Evolutionary conservation across 2,797 vertebrate species (phyloP), one percentile per base, ranked within the genome.

Genomic region (Gymnothorax reevesii): DNA sequence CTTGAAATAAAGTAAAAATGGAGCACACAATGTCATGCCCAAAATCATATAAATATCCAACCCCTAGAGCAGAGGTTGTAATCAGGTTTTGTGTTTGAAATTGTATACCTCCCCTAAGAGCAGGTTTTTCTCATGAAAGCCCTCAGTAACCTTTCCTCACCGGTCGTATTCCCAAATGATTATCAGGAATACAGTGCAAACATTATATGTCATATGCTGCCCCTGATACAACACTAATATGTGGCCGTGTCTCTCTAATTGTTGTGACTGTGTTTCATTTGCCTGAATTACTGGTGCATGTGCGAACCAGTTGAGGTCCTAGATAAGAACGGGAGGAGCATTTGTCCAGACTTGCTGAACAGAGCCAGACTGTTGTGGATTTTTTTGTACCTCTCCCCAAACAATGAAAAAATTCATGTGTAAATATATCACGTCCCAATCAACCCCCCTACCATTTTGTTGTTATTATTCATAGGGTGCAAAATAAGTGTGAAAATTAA

Each of bases 171-270:
- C 52, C 22, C 49, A 55, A 49, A 52, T 80, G 77, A 80, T 54
- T 80, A 52, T 80, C 52, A 80, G 20, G 55, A 55, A 54, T 80
- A 55, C 17, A 55, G 49, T n/a, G 52, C 9, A 20, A 55, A 2
- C 17, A 3, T 54, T n/a, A 22, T 20, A 20, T 49, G 77, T 80
- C 17, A 80, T 7, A 80, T 22, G 52, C 77, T 55, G 52, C 49
- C 54, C 17, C 22, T 80, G 77, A n/a, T 54, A 22, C 75, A 54
- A 7, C 52, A 79, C 49, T 79, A 22, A 54, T 55, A 54, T 79
- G 75, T 55, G 75, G 75, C 49, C 22, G 75, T 79, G 75, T 54
- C 20, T 54, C 75, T 79, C 1, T 79, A 54, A 79, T n/a, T 80
- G 77, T 55, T 20, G 49, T 54, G 77, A 80, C 49, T 79, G 49